Base-by-base conservation (phyloP, 2,113 vertebrate species). In the Poecilia latipinna region DNA sequence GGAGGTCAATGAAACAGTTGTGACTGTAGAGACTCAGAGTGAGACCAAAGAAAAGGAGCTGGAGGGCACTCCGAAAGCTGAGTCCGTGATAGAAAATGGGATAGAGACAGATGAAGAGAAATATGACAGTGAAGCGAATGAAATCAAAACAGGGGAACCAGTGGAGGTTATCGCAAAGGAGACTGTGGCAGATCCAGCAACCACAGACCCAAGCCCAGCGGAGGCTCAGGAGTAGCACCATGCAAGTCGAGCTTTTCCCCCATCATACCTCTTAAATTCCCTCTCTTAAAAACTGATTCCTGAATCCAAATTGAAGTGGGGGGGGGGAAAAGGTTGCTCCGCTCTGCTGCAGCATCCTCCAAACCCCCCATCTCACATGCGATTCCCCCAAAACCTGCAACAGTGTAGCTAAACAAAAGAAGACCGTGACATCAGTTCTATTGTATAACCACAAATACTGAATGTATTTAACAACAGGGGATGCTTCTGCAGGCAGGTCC, bases 391-490 rank as follows among this genome's bases (percentile, higher is more conserved):
- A 31, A 68, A 60, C 68, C 81, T 78, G 62, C 70, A 44, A 8
- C 68, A 64, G 74, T 77, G 74, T 78, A 80, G 82, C 79, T 39
- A 66, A 29, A 35, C 17, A 24, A 57, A n/a, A 7, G 74, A 82
- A 73, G 39, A 15, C 65, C 28, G 26, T 79, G 57, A 57, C 68
- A 69, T 80, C 64, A 24, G 60, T 73, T 68, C 76, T 70, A 69
- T 79, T 79, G 72, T 77, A 79, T 37, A 74, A 82, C 86, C 82
- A 84, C 79, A 79, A 80, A 63, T 68, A 63, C 78, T 91, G 92
- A 93, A 93, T 92, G 90, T 92, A 93, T 64, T 57, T 33, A 37
- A 77, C 33, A 66, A 66, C 72, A 74, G 64, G 48, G 64, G 77
- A 39, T 22, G 62, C 44, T 19, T 48, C 44, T 48, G 44, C 17